Base-by-base conservation (phyloP, 2,888 invertebrate species). In the Mythimna pallens region DNA sequence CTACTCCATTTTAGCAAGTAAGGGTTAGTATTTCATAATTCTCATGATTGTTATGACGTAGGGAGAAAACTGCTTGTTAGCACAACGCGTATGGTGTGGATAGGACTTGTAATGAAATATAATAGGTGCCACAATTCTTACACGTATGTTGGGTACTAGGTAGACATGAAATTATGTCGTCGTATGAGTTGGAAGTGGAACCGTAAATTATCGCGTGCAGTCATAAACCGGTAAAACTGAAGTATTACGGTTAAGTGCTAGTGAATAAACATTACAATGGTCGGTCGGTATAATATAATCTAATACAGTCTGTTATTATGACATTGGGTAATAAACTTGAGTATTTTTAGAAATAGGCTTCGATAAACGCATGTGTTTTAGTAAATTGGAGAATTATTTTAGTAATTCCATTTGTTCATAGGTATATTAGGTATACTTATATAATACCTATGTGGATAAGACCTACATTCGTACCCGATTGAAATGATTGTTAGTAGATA, bases 11-110 rank as follows among this genome's bases (percentile, higher is more conserved):
- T 66, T 67, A 40, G 59, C 22, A 70, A 66, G 59, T n/a, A 59
- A 47, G 61, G 71, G 67, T 82, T n/a, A 70, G 57, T 76, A 73
- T 80, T 86, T 74, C 80, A 66, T 74, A 77, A 82, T 79, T 84
- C 65, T 63, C 78, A 64, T 75, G 67, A 80, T 83, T 83, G 74
- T 78, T 81, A 78, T 75, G 78, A 71, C 66, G 58, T 71, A 65
- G 50, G 68, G 59, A 1, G 43, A 63, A 78, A 74, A 74, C 73
- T 78, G 74, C 83, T 86, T 85, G 83, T 83, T 86, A 85, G 86
- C 47, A 65, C 34, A 62, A 30, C 55, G 14, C 63, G 69, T 70
- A 70, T 75, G 58, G 70, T 77, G 77, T 77, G 73, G 69, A 70
- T 69, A 59, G 58, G 61, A 57, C 36, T 58, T 62, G 55, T 68